Evolutionary conservation across 2,113 vertebrate species (phyloP).

Genomic region (Phrynocephalus versicolor): DNA sequence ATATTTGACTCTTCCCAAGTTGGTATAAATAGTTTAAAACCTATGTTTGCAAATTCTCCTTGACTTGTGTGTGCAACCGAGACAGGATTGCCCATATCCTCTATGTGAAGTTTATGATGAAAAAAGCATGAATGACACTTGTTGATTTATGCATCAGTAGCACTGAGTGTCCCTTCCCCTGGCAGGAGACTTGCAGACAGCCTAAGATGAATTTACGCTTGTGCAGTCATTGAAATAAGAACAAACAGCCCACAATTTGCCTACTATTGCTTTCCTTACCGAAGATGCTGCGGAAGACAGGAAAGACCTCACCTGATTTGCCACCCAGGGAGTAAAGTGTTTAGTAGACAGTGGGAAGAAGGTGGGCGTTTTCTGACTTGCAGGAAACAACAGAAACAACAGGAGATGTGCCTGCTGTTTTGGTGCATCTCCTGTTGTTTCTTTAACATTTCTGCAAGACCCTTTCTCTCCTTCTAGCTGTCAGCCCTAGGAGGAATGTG

Average conservation of each 20-base stretch:
- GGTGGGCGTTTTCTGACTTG: not conserved
- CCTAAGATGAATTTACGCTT: not conserved
- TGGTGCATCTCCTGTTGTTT: not conserved
- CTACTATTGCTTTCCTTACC: not conserved
- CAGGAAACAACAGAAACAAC: not conserved
- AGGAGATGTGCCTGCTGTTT: not conserved
- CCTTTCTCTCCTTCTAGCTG: not conserved
- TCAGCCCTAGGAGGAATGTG: not conserved
- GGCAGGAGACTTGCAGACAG: not conserved
- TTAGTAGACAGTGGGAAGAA: not conserved
- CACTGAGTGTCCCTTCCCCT: not conserved
- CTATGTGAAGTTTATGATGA: not conserved
- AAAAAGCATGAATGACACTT: not conserved
- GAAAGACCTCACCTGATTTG: not conserved
- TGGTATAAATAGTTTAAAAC: not conserved
- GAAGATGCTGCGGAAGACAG: not conserved
- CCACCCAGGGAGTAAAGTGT: not conserved
- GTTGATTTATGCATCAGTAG: not conserved
- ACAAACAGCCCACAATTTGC: not conserved
- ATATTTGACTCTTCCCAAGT: not conserved
- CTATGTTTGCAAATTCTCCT: not conserved
- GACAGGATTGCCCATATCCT: constrained; percentile 13
- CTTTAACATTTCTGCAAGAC: not conserved
- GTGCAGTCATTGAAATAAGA: not conserved
- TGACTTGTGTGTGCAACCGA: not conserved